A percentile compares a stretch with the other conserved stretches of the same genome.
Evolutionary conservation across 2,113 vertebrate species (phyloP).

Genomic region (Nymphicus hollandicus): DNA sequence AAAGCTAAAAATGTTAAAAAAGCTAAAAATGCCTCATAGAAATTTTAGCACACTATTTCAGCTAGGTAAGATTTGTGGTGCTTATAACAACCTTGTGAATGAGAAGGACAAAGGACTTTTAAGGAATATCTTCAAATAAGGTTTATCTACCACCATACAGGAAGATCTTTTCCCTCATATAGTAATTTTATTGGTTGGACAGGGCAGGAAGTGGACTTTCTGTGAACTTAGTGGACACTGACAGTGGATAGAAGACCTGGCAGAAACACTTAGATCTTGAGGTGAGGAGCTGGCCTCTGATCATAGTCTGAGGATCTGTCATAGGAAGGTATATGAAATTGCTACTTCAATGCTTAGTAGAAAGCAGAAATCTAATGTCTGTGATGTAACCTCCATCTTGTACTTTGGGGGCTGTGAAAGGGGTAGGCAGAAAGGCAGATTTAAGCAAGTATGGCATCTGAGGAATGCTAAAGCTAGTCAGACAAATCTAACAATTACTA

Average conservation of each 20-base stretch:
- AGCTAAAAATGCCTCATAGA: background rate
- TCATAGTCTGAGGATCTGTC: background rate
- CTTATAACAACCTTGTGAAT: background rate
- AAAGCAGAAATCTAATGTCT: background rate
- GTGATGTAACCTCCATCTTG: background rate
- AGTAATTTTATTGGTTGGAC: background rate
- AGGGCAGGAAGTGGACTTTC: background rate
- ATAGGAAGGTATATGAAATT: background rate
- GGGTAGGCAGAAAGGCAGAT: background rate
- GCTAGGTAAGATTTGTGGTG: background rate
- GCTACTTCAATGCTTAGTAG: background rate
- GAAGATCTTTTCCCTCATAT: background rate
- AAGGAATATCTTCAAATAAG: background rate
- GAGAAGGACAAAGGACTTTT: background rate
- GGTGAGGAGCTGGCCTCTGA: background rate
- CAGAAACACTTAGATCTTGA: background rate
- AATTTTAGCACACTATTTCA: background rate
- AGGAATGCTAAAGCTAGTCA: accelerated
- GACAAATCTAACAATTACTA: background rate
- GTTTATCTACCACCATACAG: background rate
- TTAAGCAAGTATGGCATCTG: background rate
- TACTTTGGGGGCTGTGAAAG: background rate
- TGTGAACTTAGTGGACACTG: background rate
- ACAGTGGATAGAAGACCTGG: background rate
- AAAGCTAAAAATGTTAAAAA: background rate